Evolutionary conservation across 2,888 invertebrate genomes (phyloP).

Genomic region (Petrolisthes manimaculis): DNA sequence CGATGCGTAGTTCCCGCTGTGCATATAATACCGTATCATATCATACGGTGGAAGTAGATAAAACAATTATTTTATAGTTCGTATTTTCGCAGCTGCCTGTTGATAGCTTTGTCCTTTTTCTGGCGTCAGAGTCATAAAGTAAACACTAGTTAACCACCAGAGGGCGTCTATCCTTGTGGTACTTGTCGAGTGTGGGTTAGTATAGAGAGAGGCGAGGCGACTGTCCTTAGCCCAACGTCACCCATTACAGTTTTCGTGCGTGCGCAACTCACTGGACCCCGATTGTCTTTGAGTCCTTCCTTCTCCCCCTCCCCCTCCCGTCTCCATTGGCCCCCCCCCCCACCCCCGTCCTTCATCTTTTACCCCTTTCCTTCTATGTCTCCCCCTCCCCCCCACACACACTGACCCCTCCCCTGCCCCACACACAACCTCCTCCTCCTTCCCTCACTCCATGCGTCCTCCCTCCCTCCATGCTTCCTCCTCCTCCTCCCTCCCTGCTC

Average conservation of each 20-base stretch:
- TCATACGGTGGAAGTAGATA: too few relatives aligned
- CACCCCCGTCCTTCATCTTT: not conserved
- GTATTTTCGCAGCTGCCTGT: too few relatives aligned
- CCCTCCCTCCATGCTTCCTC: not conserved
- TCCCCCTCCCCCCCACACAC: not conserved
- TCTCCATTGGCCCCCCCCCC: slow-evolving; percentile 7
- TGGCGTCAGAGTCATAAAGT: too few relatives aligned
- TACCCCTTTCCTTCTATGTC: not conserved
- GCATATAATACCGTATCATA: too few relatives aligned
- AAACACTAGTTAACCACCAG: too few relatives aligned
- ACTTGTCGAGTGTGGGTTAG: too few relatives aligned
- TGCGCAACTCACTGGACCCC: not conserved
- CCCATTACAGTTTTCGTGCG: not conserved
- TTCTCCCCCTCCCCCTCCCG: not conserved
- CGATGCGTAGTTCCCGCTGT: too few relatives aligned
- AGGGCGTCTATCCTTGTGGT: too few relatives aligned
- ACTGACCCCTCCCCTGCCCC: not conserved
- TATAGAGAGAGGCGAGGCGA: not conserved
- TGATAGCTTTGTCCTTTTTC: too few relatives aligned
- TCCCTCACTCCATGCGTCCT: not conserved
- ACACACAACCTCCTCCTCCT: not conserved
- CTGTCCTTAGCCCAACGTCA: not conserved
- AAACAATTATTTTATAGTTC: too few relatives aligned
- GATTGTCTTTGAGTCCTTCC: not conserved
- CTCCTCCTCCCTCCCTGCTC: not conserved